Conservation (phyloP, 2,797 vertebrate genomes). For the Momotus momota region DNA sequence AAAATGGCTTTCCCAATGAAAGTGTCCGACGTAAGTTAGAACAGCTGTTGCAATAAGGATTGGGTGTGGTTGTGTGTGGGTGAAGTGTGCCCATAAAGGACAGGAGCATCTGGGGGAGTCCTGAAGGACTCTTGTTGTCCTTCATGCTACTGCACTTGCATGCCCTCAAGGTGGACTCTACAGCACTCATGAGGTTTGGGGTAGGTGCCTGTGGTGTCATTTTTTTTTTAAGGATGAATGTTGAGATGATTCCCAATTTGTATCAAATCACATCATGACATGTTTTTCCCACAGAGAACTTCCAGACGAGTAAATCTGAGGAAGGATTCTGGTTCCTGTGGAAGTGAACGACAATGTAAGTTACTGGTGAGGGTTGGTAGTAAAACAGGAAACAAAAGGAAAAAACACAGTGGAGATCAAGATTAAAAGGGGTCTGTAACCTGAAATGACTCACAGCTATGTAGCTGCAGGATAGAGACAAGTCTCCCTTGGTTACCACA, state of each 20-base stretch:
- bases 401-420: not conserved
- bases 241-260: not conserved
- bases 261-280: not conserved
- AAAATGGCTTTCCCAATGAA: not conserved
- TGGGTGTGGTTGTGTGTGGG: not conserved
- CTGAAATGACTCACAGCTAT: not conserved
- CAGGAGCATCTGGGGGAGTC: not conserved
- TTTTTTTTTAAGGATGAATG: not conserved
- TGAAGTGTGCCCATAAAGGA: not conserved
- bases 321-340: not conserved
- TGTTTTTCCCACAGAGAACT: not conserved
- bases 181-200: not conserved
- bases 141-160: not conserved
- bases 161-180: not conserved
- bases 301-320: not conserved
- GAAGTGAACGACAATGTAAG: not conserved
- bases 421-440: not conserved
- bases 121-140: not conserved
- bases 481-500: not conserved
- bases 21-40: not conserved
- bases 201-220: not conserved
- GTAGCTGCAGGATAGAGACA: not conserved
- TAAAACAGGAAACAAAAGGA: not conserved
- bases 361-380: not conserved
- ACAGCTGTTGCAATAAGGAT: not conserved